Percentiles rank a stretch among this genome's conserved stretches.
These are phyloP conservation scores for Megastigmus dorsalis DNA, from an alignment of 2,888 invertebrate species.

Conservation along the genomic window DNA sequence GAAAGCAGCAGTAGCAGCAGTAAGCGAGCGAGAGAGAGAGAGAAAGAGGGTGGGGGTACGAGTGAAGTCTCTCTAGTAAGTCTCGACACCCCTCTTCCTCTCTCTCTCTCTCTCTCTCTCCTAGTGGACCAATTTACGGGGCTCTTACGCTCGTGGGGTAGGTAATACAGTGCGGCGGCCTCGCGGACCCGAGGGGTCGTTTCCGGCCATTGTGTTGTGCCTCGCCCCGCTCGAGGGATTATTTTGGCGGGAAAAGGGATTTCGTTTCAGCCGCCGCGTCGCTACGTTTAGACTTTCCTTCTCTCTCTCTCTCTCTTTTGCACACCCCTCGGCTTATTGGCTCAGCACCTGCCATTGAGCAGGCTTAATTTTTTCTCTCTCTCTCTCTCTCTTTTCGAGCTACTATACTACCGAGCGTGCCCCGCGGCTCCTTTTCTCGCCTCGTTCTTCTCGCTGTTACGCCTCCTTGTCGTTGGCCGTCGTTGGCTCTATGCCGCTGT, in stretches of 20 bases:
- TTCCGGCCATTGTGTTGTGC: slow-evolving; percentile 67
- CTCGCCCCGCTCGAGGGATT: slow-evolving; percentile 57
- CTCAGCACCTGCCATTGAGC: slow-evolving; percentile 56
- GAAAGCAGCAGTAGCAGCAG: too few species aligned
- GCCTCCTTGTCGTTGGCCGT: background rate
- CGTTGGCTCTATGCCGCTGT: too few species aligned
- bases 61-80: too few species aligned
- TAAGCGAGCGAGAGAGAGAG: too few species aligned
- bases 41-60: too few species aligned
- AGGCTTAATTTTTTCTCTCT: slow-evolving; percentile 43
- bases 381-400: slow-evolving; percentile 13
- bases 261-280: slow-evolving; percentile 28
- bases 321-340: slow-evolving; percentile 51
- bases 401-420: background rate
- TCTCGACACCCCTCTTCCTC: slow-evolving; percentile 43
- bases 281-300: too few species aligned
- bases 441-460: background rate
- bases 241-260: slow-evolving; percentile 61
- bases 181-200: slow-evolving; percentile 63
- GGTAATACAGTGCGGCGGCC: slow-evolving; percentile 38
- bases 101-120: slow-evolving; percentile 52
- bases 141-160: slow-evolving; percentile 62
- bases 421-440: slow-evolving; percentile 27
- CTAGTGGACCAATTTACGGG: slow-evolving; percentile 70
- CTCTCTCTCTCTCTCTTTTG: background rate